phyloP scores from a whole-genome alignment of 2,888 invertebrate genomes.

The Archips crataeganus region DNA sequence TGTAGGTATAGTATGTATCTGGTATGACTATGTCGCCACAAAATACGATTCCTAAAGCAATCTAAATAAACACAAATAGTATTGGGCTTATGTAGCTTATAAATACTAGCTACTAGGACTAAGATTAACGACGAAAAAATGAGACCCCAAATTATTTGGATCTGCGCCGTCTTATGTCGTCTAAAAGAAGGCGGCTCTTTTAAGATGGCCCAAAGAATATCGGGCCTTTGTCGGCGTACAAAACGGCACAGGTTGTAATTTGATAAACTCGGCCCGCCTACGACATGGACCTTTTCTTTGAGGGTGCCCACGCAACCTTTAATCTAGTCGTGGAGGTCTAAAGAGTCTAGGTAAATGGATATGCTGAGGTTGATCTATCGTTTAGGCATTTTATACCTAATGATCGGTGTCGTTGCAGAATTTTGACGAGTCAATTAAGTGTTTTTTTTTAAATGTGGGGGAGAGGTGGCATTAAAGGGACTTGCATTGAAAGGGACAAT shows the following conservation, averaged over 20 bases:
- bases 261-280: slow-evolving; percentile 84
- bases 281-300: slow-evolving; percentile 78
- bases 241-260: slow-evolving; percentile 84
- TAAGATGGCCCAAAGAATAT: slow-evolving; percentile 66
- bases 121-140: slow-evolving; percentile 21
- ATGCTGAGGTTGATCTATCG: slow-evolving; percentile 38
- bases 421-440: neutral
- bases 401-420: slow-evolving; percentile 5
- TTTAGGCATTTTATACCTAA: slow-evolving; percentile 13
- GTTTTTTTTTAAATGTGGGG: too few species aligned
- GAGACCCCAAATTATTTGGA: slow-evolving; percentile 25
- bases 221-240: slow-evolving; percentile 80
- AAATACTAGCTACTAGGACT: slow-evolving; percentile 6
- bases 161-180: slow-evolving; percentile 40
- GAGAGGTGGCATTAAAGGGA: too few species aligned
- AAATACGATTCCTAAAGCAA: neutral
- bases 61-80: neutral
- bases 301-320: slow-evolving; percentile 80
- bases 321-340: slow-evolving; percentile 58
- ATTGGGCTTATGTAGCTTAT: neutral
- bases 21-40: too few species aligned
- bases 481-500: too few species aligned
- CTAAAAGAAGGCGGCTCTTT: slow-evolving; percentile 51
- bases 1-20: too few species aligned
- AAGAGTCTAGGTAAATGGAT: slow-evolving; percentile 48